Base-by-base conservation (phyloP, 1,140 invertebrate species). In the Cardiocondyla obscurior region DNA sequence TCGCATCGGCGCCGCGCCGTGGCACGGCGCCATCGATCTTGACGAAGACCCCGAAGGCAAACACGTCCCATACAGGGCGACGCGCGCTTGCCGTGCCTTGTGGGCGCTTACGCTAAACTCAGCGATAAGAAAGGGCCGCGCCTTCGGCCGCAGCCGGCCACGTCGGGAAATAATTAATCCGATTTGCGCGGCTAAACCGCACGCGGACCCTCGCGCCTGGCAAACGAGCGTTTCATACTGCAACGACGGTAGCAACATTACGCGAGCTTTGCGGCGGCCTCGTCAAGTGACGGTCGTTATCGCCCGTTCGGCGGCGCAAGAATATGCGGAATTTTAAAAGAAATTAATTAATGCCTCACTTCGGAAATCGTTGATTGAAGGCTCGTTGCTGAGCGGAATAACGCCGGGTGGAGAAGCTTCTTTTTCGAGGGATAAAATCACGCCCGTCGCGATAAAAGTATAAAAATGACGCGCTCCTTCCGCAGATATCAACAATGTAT, bases 141-240 rank as follows among this genome's bases (percentile, higher is more conserved):
- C 22, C 74, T 79, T 79, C 12, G 74, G 49, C 74, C 62, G 12
- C 33, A 53, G 51, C 74, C 33, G 60, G 44, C 60, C 74, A 30
- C 60, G 46, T 33, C 19, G 74, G 46, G 46, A 79, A 79, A 79
- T 79, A 79, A 79, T 79, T 79, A 79, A 79, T 79, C 74, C 74
- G 74, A 79, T 79, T 79, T 79, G 33, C 62, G 33, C 74, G n/a
- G 62, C 62, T 79, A 69, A 79, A 62, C 62, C 46, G 74, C 46
- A 62, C 62, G 3, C 58, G 57, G 3, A 19, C 58, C 8, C 58
- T 53, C 22, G 22, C 46, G 10, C 30, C 33, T n/a, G 74, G 74
- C 28, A 64, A 67, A 77, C 74, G 60, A 77, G 60, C 60, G 44
- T 77, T 77, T 77, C 74, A 77, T 67, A 36, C 10, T 53, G 60